Conservation (phyloP, 1,140 invertebrate genomes). For the Orussus abietinus region DNA sequence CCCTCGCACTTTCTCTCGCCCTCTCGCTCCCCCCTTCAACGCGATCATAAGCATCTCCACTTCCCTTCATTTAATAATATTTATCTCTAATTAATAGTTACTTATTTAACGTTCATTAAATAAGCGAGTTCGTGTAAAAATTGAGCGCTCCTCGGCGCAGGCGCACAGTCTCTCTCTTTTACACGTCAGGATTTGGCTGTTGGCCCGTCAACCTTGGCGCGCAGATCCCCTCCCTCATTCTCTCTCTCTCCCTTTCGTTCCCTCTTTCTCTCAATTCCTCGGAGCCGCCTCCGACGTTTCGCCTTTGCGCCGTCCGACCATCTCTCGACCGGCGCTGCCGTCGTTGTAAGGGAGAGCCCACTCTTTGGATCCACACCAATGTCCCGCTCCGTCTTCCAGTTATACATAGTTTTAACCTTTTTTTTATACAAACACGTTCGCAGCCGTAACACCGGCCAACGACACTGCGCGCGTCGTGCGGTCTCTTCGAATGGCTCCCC, state of each 20-base stretch:
- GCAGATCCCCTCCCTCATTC: slow-evolving; percentile 12
- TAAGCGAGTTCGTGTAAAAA: slow-evolving; percentile 39
- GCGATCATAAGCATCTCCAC: slow-evolving; percentile 27
- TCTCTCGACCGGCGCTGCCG: no score
- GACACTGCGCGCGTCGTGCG: no score
- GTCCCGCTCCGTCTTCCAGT: no score
- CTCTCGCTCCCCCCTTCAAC: no score
- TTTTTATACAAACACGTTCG: no score
- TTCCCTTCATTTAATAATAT: slow-evolving; percentile 30
- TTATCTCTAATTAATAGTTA: slow-evolving; percentile 30
- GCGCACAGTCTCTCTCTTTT: slow-evolving; percentile 9
- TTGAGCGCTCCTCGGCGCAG: slow-evolving; percentile 18
- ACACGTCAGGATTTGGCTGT: neutral
- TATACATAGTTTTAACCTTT: no score
- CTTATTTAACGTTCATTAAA: slow-evolving; percentile 29
- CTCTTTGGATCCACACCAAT: no score
- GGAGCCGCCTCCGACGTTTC: slow-evolving; percentile 3
- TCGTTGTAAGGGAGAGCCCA: no score
- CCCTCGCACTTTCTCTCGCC: no score
- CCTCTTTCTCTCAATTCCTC: slow-evolving; percentile 5
- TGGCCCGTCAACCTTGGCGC: slow-evolving; percentile 14
- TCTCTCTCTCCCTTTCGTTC: neutral
- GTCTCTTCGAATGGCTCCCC: no score
- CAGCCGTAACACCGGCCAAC: no score
- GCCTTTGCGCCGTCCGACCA: no score